A percentile compares a stretch with the other conserved stretches of the same genome.
These are phyloP conservation scores for Phoxinus phoxinus DNA, from an alignment of 2,113 vertebrate species.

Conservation along the genomic window DNA sequence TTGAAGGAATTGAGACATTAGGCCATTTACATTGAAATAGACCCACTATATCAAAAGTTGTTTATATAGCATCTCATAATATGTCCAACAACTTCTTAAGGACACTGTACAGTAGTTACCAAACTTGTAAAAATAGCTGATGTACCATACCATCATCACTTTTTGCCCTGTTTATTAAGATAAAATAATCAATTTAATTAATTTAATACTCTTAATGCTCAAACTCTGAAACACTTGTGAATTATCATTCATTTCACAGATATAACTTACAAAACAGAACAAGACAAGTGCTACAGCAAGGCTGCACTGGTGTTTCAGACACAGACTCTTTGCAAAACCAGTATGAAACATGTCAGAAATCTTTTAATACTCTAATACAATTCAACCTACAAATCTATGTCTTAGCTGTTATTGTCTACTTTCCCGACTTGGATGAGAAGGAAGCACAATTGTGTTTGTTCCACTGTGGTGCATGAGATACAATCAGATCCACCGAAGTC, in stretches of 20 bases:
- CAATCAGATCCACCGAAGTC: background rate
- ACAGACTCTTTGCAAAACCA: background rate
- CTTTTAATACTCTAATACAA: background rate
- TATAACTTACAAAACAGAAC: background rate
- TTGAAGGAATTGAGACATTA: background rate
- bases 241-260: background rate
- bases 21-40: background rate
- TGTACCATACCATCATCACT: background rate
- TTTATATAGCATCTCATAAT: background rate
- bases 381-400: slow-evolving; percentile 1
- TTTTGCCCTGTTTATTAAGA: background rate
- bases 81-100: background rate
- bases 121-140: background rate
- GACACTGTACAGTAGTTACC: background rate
- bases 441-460: slow-evolving; percentile 4
- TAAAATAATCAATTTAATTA: background rate
- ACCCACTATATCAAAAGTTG: background rate
- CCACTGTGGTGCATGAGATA: slow-evolving; percentile 7
- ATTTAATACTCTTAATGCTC: background rate
- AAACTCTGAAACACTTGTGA: background rate
- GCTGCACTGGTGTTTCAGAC: background rate
- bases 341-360: background rate
- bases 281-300: slow-evolving; percentile 19
- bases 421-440: slow-evolving; percentile 9
- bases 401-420: slow-evolving; percentile 38